Evolutionary conservation across 2,888 invertebrate species (phyloP), one percentile per base, ranked within the genome.

Genomic region (Aspidiotus destructor): DNA sequence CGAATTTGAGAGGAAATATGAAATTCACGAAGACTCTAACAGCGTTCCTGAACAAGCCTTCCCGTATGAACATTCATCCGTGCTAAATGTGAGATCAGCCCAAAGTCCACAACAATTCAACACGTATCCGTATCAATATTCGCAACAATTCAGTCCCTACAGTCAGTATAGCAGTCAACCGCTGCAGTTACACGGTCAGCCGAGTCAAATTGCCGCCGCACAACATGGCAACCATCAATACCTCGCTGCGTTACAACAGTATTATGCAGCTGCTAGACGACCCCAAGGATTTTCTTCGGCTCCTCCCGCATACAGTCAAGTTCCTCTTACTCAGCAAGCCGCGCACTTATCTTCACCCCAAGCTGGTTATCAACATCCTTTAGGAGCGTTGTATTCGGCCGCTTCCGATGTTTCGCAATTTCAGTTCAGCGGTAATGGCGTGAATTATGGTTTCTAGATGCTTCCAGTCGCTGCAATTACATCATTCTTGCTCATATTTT

Each of bases 321-420:
- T 48, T 48, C 48, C 48, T n/a, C 1, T 11, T 48, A 3, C 10
- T 3, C 48, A 48, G 6, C 48, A 48, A n/a, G n/a, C 48, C 11
- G 48, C 48, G 48, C 11, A 13, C 11, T 28, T 28, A 28, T 5
- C 28, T 28, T 48, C 48, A 13, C 48, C 48, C 2, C 11, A n/a
- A 48, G 11, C 10, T 13, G 48, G 48, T 48, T 48, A 48, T 48
- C 48, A 2, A n/a, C 48, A 48, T 48, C 61, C 64, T 15, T 60
- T 72, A 69, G 72, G 72, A n/a, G 71, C 71, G 1, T 58, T 69
- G 9, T 72, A 71, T 57, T 72, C 72, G 0, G 70, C 72, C 16
- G 72, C 71, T 48, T 64, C 70, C 7, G 71, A 70, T 42, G 71
- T 71, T 13, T 72, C 72, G 9, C 71, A 68, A 42, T 71, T 71